Evolutionary conservation across 2,888 invertebrate species (phyloP).

Genomic region (Cataglyphis rosenhaueri): DNA sequence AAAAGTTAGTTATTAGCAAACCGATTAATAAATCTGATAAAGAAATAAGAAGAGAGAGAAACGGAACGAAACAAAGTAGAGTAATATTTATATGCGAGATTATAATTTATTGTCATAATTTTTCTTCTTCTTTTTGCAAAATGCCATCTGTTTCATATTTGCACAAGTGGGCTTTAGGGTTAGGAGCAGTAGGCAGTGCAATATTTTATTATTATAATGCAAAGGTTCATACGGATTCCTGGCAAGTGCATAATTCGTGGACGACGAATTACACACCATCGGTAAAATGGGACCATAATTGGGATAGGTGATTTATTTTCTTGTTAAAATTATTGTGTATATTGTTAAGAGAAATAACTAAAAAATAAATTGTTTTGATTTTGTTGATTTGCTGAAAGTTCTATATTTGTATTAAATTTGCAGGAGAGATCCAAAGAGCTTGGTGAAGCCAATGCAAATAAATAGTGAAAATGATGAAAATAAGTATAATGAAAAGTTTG

Average conservation of each 20-base stretch:
- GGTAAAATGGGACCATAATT: slow-evolving; percentile 94
- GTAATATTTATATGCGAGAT: not conserved
- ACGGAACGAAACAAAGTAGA: not conserved
- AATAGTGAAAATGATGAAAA: slow-evolving; percentile 88
- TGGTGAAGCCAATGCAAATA: slow-evolving; percentile 88
- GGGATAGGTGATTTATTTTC: slow-evolving; percentile 91
- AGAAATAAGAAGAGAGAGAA: not conserved
- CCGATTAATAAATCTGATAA: not conserved
- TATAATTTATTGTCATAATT: not conserved
- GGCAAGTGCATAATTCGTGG: slow-evolving; percentile 89
- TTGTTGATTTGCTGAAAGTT: not conserved
- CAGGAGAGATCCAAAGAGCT: slow-evolving; percentile 91
- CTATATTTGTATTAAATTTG: slow-evolving; percentile 59
- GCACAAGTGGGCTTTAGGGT: slow-evolving; percentile 87
- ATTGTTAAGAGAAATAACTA: not conserved
- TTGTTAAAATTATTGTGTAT: not conserved
- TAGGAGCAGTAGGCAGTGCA: slow-evolving; percentile 90
- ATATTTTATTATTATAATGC: slow-evolving; percentile 88
- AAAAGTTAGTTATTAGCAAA: not conserved
- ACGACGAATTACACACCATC: slow-evolving; percentile 89
- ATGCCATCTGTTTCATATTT: slow-evolving; percentile 82
- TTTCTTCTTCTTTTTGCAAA: slow-evolving; percentile 9
- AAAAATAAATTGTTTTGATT: not conserved
- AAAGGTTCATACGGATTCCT: slow-evolving; percentile 85
- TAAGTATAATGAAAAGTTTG: slow-evolving; percentile 89